Base-by-base conservation (phyloP, 2,113 vertebrate genomes). In the Dicerorhinus sumatrensis region DNA sequence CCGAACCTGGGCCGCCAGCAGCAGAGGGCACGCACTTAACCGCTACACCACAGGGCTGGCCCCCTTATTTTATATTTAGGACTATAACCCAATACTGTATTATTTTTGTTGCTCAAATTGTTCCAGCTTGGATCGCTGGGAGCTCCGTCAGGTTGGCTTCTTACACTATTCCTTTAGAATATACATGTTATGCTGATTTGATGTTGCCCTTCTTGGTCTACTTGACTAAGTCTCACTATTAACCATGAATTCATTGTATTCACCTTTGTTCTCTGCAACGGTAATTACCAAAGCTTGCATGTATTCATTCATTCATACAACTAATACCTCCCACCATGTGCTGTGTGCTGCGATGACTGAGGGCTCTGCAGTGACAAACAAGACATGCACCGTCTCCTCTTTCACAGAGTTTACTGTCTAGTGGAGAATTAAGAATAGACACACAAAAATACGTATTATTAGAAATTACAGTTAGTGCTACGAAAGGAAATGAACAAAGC, bases 321-420 rank as follows among this genome's bases (percentile, higher is more conserved):
- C 27, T 51, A 67, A 63, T 51, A 21, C 76, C 42, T 83, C 60
- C 75, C 4, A 46, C 20, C 18, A 46, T 12, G 42, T 82, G n/a
- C 54, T 29, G 27, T 12, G 42, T 82, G 29, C 54, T 29, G 27
- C 56, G 48, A 80, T 58, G 29, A 82, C 29, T 76, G 6, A 25
- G 9, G 60, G 6, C 27, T 6, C 21, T 63, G 18, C 23, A 65
- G 27, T 56, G 29, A 79, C n/a, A 42, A 90, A 54, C 27, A 39
- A 27, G 25, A 67, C 5, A 25, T 17, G 20, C 36, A 27, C 8
- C 70, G 4, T 51, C 27, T 63, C 56, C 63, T 42, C 54, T 82
- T 25, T 77, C 87, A 94, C n/a, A 70, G 54, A 96, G 25, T 27
- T 89, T 76, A 62, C n/a, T 76, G 36, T 72, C 31, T 94, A 25